These are phyloP conservation scores for Zaprionus ornatus DNA, from an alignment of 1,140 invertebrate genomes.

Conservation along the genomic window DNA sequence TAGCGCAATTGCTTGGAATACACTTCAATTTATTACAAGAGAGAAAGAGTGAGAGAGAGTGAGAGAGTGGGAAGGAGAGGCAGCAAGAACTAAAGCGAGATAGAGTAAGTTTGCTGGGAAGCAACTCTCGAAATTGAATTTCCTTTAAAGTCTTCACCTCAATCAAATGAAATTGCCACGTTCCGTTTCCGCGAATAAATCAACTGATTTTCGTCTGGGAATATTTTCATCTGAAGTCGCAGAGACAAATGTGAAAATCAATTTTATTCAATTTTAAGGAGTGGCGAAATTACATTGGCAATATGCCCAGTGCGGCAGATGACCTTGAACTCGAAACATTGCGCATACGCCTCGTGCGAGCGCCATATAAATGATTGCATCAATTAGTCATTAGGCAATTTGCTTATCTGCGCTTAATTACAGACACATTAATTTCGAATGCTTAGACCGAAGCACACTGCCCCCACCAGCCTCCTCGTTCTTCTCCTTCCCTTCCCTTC, in stretches of 20 bases:
- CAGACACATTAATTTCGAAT: slow-evolving; percentile 12
- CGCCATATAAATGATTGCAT: slow-evolving; percentile 20
- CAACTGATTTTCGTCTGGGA: neutral
- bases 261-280: neutral
- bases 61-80: neutral
- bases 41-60: neutral
- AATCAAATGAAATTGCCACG: neutral
- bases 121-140: neutral
- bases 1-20: neutral
- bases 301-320: neutral
- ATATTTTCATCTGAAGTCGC: neutral
- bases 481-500: neutral
- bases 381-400: slow-evolving; percentile 31
- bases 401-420: slow-evolving; percentile 24
- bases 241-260: neutral
- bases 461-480: neutral
- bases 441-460: neutral
- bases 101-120: neutral
- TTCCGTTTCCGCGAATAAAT: neutral
- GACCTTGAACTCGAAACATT: slow-evolving; percentile 5
- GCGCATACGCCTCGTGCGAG: slow-evolving; percentile 19
- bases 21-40: neutral
- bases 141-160: neutral
- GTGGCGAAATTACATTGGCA: neutral
- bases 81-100: neutral